Conservation (phyloP, 1,140 invertebrate genomes). For the Anthonomus grandis region DNA sequence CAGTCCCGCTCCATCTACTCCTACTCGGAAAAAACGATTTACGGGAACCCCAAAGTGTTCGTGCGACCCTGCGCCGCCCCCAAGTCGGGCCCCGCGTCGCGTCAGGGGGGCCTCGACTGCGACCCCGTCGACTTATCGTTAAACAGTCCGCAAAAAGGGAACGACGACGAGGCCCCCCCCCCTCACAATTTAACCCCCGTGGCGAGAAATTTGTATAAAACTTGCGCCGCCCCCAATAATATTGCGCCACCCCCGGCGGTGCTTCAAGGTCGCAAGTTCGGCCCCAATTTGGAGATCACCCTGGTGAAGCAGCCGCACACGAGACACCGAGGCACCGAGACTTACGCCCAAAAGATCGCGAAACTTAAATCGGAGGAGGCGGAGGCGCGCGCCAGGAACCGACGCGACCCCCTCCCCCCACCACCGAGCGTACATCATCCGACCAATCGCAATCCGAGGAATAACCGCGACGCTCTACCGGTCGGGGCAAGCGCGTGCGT, state of each 20-base stretch:
- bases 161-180: slow-evolving; percentile 6
- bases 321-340: slow-evolving; percentile 28
- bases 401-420: no score
- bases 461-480: slow-evolving; percentile 21
- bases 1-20: slow-evolving; percentile 64
- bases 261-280: slow-evolving; percentile 46
- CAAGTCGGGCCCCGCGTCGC: slow-evolving; percentile 47
- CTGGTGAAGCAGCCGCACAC: slow-evolving; percentile 46
- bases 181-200: slow-evolving; percentile 30
- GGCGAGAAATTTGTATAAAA: slow-evolving; percentile 36
- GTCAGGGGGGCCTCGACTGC: slow-evolving; percentile 39
- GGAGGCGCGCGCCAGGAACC: no score
- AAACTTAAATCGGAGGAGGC: slow-evolving; percentile 20
- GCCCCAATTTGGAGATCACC: slow-evolving; percentile 61
- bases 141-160: slow-evolving; percentile 45
- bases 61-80: slow-evolving; percentile 50
- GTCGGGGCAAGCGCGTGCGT: neutral
- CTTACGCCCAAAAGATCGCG: slow-evolving; percentile 12
- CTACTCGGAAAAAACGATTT: slow-evolving; percentile 60
- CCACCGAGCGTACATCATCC: no score
- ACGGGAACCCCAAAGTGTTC: slow-evolving; percentile 68
- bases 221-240: no score
- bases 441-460: slow-evolving; percentile 18
- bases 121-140: slow-evolving; percentile 55
- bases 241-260: slow-evolving; percentile 29